Conservation (phyloP, 2,113 vertebrate species). For the Drymodes brunneopygia region DNA sequence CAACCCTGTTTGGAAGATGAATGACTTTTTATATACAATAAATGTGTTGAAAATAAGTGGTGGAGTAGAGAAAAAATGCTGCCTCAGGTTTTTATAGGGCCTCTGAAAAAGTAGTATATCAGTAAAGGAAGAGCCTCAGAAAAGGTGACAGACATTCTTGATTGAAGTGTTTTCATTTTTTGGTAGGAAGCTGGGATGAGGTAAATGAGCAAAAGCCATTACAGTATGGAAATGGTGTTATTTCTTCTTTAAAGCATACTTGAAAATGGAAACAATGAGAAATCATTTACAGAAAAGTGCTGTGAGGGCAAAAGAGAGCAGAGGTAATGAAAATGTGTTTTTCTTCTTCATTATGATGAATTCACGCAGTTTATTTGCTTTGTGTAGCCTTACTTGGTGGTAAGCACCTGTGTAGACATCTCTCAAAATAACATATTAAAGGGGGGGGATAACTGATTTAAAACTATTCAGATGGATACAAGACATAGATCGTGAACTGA, state of each 20-base stretch:
- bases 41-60: background rate
- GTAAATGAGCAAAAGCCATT: background rate
- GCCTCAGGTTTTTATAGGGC: background rate
- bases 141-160: background rate
- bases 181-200: background rate
- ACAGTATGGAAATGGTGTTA: background rate
- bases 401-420: background rate
- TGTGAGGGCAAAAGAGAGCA: background rate
- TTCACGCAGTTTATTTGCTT: background rate
- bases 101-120: background rate
- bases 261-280: background rate
- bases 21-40: background rate
- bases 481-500: background rate
- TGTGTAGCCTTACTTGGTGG: background rate
- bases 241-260: background rate
- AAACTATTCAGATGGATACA: background rate
- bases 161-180: background rate
- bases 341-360: background rate
- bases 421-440: background rate
- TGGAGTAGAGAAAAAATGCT: background rate
- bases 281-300: background rate
- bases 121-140: background rate
- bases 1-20: background rate
- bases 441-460: background rate
- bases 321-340: background rate